These are phyloP conservation scores for Drosophila repletoides DNA, from an alignment of 1,140 invertebrate species.

Conservation along the genomic window DNA sequence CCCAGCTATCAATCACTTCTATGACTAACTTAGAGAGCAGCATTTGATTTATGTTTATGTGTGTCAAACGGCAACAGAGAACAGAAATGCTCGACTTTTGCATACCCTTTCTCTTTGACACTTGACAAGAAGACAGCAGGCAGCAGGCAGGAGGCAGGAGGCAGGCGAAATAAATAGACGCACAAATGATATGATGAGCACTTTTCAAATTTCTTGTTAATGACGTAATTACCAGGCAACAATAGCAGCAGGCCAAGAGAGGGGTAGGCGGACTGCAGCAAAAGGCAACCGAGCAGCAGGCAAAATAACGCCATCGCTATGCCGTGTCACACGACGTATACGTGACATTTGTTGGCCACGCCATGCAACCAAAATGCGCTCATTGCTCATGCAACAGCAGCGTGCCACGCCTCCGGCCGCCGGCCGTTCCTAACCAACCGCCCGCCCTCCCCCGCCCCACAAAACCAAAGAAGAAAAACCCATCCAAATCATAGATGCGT, in stretches of 20 bases:
- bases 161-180: neutral
- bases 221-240: constrained; percentile 63
- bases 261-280: neutral
- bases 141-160: no score
- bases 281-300: constrained; percentile 14
- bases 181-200: constrained; percentile 52
- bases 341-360: constrained; percentile 73
- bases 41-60: no score
- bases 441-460: neutral
- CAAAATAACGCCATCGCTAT: constrained; percentile 42
- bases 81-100: neutral
- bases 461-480: no score
- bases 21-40: no score
- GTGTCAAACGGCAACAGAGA: neutral
- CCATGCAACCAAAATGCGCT: constrained; percentile 32
- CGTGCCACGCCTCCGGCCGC: constrained; percentile 6
- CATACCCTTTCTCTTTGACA: no score
- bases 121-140: no score
- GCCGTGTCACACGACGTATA: constrained; percentile 75
- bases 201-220: constrained; percentile 73
- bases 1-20: no score
- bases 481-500: neutral
- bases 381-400: constrained; percentile 28
- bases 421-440: no score
- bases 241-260: constrained; percentile 8